phyloP scores from a whole-genome alignment of 2,888 invertebrate genomes.

The Drymonia ruficornis region DNA sequence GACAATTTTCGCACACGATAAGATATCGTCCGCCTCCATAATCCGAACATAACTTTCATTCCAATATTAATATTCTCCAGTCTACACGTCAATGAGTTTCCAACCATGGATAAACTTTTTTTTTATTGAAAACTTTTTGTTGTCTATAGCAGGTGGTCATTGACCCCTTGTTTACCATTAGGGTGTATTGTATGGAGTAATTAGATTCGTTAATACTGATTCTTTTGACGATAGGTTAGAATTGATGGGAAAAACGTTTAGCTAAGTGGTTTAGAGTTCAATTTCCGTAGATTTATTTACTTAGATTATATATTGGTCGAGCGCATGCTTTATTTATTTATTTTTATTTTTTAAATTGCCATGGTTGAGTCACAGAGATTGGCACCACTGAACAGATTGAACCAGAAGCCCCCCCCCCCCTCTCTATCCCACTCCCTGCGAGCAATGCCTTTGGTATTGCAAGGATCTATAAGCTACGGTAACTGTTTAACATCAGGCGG shows the following conservation, averaged over 20 bases:
- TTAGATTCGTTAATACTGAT: constrained; percentile 4
- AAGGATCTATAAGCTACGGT: too few species aligned
- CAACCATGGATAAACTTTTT: constrained; percentile 47
- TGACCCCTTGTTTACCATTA: constrained; percentile 20
- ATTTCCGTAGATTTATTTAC: too few species aligned
- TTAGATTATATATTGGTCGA: too few species aligned
- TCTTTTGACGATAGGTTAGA: background rate
- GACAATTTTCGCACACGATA: constrained; percentile 42
- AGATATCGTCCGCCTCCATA: constrained; percentile 40
- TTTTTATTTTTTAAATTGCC: too few species aligned
- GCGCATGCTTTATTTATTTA: too few species aligned
- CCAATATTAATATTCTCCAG: constrained; percentile 70
- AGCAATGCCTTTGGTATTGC: too few species aligned
- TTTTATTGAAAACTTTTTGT: constrained; percentile 46
- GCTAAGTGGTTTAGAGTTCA: too few species aligned
- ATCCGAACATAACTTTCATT: constrained; percentile 57
- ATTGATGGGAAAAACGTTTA: background rate
- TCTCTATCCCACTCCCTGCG: too few species aligned
- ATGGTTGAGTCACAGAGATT: too few species aligned
- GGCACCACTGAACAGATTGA: too few species aligned
- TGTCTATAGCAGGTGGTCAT: constrained; percentile 27
- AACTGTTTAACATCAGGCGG: too few species aligned
- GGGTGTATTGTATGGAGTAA: constrained; percentile 5
- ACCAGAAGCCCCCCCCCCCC: too few species aligned
- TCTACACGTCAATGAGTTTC: constrained; percentile 58